Evolutionary conservation across 2,888 invertebrate genomes (phyloP), one percentile per base, ranked within the genome.

Genomic region (Argyra leucocephala): DNA sequence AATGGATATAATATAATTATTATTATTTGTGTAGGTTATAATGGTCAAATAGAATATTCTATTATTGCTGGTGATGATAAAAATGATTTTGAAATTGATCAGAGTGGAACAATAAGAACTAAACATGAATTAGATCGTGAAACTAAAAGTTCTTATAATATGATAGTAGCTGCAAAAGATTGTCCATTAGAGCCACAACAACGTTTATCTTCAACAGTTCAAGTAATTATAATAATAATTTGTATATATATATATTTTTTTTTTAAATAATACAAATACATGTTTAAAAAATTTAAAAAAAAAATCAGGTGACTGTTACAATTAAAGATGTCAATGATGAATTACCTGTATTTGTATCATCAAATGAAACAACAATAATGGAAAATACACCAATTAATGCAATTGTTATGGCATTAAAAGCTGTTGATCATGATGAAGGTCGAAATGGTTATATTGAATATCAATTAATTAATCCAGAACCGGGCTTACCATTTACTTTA

Each of bases 321-420:
- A 82, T 96, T 64, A 88, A 90, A 76, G 96, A 96, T 79, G 90
- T 93, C 69, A 96, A 96, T 81, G 96, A 96, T 78, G 89, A 92
- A 84, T 86, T 90, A 57, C 96, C 96, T 5, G 87, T 88, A 74
- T 93, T 96, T 79, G 84, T 89, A 69, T 88, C 91, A 5, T 84
- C 89, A 23, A 90, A 90, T 74, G 85, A 87, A 74, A 91, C 93
- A 37, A 81, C 88, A 57, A 86, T 95, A 21, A 83, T 87, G 67
- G 95, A 95, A 82, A 94, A 94, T 79, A 88, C 91, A 67, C 88
- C 92, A 15, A 78, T 88, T 59, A 93, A 93, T 76, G 91, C 93
- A 3, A 89, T 94, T 58, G 88, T 95, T 26, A 90, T 92, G 86
- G 91, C 90, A 12, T 86, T 95, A 67, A 93, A 93, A 80, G 94